Percentiles rank a stretch among this genome's conserved stretches.
phyloP scores from a whole-genome alignment of 1,140 invertebrate genomes.

The Trichoplusia ni region DNA sequence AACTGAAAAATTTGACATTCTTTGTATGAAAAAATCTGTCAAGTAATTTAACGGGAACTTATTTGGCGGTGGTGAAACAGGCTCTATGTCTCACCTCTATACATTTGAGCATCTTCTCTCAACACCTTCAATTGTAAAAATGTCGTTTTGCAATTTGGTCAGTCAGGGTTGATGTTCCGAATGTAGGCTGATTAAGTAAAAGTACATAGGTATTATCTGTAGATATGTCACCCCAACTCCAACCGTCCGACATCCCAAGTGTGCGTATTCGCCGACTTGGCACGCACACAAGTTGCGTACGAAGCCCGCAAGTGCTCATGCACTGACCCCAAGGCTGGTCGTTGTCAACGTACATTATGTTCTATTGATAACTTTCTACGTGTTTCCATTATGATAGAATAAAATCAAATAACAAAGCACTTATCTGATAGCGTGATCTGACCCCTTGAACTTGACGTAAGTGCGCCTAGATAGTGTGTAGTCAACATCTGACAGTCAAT shows the following conservation, averaged over 20 bases:
- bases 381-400: conserved; percentile 9
- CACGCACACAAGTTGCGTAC: background rate
- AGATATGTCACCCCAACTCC: background rate
- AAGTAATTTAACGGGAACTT: too few species aligned
- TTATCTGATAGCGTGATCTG: conserved; percentile 15
- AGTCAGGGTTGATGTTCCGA: too few species aligned
- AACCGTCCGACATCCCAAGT: background rate
- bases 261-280: too few species aligned
- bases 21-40: too few species aligned
- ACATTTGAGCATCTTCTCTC: too few species aligned
- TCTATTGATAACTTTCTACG: conserved; percentile 31
- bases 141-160: too few species aligned
- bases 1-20: too few species aligned
- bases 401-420: conserved; percentile 12
- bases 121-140: too few species aligned
- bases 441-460: conserved; percentile 20
- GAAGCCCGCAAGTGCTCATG: conserved; percentile 3
- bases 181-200: too few species aligned
- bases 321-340: conserved; percentile 2
- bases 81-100: too few species aligned
- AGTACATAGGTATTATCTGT: too few species aligned
- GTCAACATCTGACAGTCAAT: background rate
- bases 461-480: conserved; percentile 6
- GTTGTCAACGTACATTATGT: background rate
- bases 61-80: too few species aligned